Evolutionary conservation across 2,888 invertebrate genomes (phyloP), one percentile per base, ranked within the genome.

Genomic region (Rhorus exstirpatorius): DNA sequence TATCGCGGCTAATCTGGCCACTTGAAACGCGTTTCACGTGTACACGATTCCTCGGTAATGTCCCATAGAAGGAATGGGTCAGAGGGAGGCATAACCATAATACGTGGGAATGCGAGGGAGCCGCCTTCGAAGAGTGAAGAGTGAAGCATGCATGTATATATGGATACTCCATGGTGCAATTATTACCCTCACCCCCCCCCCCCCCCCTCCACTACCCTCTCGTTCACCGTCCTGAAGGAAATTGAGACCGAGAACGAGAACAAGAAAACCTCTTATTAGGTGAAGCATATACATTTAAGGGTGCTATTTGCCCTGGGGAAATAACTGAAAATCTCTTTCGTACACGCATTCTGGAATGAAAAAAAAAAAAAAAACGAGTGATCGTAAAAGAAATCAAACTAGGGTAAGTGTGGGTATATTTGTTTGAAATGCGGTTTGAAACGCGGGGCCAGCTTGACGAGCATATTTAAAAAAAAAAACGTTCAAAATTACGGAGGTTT

Each of bases 11-110:
- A 81, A 81, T 81, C 77, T 51, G 51, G 72, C 72, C 44, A 72
- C 81, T 81, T 55, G 67, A 77, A 72, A 72, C 81, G 67, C 81
- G 67, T 81, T 77, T 72, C 81, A 60, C 71, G 81, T 77, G 61
- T 72, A 44, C 51, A 31, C 53, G 60, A 24, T 35, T 38, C 51
- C 21, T 21, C 55, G 41, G 55, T 51, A 63, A 49, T 75, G 41
- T n/a, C n/a, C 10, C 19, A 31, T 49, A 58, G 35, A 55, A 17
- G 55, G 46, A 14, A n/a, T n/a, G 61, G 19, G 21, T 26, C 53
- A 19, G 49, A 58, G 24, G 61, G 38, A 49, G 58, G 21, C 7
- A 24, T 1, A 24, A 26, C 44, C 63, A 24, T 26, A 44, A 75
- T 71, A 46, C 44, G 41, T 19, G 41, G 21, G 17, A 21, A 41